Evolutionary conservation across 2,797 vertebrate genomes (phyloP).

Genomic region (Dendrocincla fuliginosa): DNA sequence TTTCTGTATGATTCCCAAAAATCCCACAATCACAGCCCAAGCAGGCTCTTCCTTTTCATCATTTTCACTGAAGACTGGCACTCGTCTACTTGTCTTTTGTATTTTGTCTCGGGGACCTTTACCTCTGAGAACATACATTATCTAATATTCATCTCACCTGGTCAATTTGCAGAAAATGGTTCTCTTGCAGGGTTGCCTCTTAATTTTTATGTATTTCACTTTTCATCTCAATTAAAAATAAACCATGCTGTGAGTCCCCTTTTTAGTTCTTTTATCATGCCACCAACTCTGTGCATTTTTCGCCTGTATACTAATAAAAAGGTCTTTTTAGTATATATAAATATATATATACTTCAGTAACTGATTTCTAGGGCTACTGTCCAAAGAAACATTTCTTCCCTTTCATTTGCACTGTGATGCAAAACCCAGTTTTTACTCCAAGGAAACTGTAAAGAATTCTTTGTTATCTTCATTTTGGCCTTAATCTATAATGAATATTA

Average conservation of each 20-base stretch:
- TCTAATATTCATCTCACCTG: not conserved
- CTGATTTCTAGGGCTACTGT: slow-evolving; percentile 15
- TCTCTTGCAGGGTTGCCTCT: slow-evolving; percentile 37
- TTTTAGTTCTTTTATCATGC: slow-evolving; percentile 57
- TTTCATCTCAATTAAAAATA: slow-evolving; percentile 79
- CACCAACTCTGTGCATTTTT: slow-evolving; percentile 39
- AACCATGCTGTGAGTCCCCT: slow-evolving; percentile 66
- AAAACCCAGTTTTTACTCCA: slow-evolving; percentile 7
- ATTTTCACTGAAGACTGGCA: not conserved
- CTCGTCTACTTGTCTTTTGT: not conserved
- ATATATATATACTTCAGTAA: not conserved
- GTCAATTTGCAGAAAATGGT: not conserved
- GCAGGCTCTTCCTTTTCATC: not conserved
- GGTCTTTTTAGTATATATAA: not conserved
- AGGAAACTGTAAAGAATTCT: slow-evolving; percentile 6
- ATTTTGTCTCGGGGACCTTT: not conserved
- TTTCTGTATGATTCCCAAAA: not conserved
- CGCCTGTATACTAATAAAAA: slow-evolving; percentile 35
- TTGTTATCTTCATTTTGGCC: slow-evolving; percentile 28
- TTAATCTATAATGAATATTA: slow-evolving; percentile 61
- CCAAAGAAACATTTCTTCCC: slow-evolving; percentile 6
- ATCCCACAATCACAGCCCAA: not conserved
- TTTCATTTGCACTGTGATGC: not conserved
- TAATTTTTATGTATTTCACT: slow-evolving; percentile 48
- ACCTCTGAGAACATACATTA: not conserved